Conservation (phyloP, 2,888 invertebrate genomes). For the Sesamia inferens region DNA sequence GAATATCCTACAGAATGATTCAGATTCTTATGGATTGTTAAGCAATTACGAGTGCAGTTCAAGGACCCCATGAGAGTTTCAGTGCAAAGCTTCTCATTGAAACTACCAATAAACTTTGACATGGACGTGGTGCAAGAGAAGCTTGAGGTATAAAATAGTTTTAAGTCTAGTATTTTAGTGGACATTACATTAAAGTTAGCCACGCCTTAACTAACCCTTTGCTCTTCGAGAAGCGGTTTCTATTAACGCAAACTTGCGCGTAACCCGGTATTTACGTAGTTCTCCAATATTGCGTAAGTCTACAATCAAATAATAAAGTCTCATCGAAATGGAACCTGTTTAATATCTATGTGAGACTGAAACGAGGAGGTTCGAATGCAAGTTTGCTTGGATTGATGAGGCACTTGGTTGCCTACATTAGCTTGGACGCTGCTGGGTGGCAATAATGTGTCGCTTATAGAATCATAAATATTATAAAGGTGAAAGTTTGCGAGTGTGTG, state of each 20-base stretch:
- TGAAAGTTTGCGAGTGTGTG: no score
- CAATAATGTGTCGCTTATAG: no score
- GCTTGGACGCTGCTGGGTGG: no score
- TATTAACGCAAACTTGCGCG: constrained; percentile 34
- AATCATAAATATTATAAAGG: no score
- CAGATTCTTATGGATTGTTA: neutral
- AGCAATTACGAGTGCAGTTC: neutral
- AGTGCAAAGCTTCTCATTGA: neutral
- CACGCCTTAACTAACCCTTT: constrained; percentile 16
- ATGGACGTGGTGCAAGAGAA: neutral
- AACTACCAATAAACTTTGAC: neutral
- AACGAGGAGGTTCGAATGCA: constrained; percentile 18
- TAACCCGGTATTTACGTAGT: constrained; percentile 42
- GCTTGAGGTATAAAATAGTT: neutral
- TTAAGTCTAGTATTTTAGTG: constrained; percentile 1
- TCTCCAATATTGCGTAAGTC: constrained; percentile 54
- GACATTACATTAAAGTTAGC: neutral
- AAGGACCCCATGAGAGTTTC: neutral
- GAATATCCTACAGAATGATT: neutral
- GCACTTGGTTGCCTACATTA: neutral
- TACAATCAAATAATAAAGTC: constrained; percentile 61
- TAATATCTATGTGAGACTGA: constrained; percentile 53
- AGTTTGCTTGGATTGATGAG: constrained; percentile 31
- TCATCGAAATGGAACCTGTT: constrained; percentile 63
- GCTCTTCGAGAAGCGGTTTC: constrained; percentile 18